Evolutionary conservation across 2,888 invertebrate species (phyloP).

Genomic region (Stenodema calcarata): DNA sequence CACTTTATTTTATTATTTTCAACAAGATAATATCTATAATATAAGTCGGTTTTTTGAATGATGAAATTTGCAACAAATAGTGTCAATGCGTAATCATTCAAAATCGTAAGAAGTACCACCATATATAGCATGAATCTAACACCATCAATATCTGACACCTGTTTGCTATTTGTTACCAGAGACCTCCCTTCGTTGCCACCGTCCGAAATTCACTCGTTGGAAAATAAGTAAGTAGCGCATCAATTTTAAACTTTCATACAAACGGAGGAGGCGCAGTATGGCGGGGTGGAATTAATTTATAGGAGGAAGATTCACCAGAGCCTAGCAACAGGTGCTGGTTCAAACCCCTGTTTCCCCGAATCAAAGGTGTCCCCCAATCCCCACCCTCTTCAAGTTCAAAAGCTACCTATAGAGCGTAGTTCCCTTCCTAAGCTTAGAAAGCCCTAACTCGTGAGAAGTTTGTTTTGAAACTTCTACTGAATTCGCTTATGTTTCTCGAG

Average conservation of each 20-base stretch:
- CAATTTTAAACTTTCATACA: background rate
- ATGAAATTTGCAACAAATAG: no score
- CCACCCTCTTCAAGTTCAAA: background rate
- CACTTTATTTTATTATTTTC: no score
- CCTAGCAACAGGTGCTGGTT: background rate
- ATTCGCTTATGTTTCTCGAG: background rate
- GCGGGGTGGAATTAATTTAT: background rate
- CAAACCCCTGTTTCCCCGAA: background rate
- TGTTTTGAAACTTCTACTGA: background rate
- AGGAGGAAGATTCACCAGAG: background rate
- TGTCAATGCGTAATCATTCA: no score
- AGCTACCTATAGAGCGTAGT: background rate
- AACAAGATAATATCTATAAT: no score
- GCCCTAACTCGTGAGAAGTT: background rate
- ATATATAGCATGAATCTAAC: no score
- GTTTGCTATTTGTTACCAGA: background rate
- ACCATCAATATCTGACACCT: no score
- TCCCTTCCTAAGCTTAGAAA: background rate
- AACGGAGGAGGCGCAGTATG: background rate
- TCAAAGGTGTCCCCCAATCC: background rate
- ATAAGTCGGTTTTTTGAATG: no score
- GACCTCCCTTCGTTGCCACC: background rate
- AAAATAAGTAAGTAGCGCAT: background rate
- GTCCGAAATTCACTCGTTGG: background rate
- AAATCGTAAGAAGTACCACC: no score